Percentiles rank a stretch among this genome's conserved stretches.
These are phyloP conservation scores for Hybognathus amarus DNA, from an alignment of 2,797 vertebrate genomes.

Conservation along the genomic window DNA sequence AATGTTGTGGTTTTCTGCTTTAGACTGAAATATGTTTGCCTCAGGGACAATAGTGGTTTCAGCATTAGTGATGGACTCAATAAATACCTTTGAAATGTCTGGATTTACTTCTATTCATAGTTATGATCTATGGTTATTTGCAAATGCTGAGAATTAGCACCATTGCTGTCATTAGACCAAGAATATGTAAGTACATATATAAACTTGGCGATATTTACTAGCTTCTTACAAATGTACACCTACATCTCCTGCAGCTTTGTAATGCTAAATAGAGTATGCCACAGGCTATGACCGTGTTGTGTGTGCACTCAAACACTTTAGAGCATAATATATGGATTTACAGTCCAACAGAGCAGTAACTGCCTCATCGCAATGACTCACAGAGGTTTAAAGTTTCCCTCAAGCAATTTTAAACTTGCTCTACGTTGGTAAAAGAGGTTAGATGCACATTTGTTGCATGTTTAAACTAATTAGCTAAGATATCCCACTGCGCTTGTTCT, in stretches of 20 bases:
- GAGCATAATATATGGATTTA: conserved; percentile 51
- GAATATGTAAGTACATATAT: neutral
- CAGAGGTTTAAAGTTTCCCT: conserved; percentile 43
- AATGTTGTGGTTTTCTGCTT: neutral
- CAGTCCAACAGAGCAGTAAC: conserved; percentile 42
- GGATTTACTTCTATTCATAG: neutral
- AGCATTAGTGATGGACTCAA: neutral
- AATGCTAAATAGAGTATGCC: conserved; percentile 20
- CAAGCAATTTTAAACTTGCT: conserved; percentile 48
- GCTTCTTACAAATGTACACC: neutral
- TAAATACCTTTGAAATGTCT: neutral
- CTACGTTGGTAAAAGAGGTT: conserved; percentile 70
- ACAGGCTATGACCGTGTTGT: neutral
- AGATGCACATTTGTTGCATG: conserved; percentile 61
- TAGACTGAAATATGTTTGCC: neutral
- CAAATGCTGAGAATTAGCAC: neutral
- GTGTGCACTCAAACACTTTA: conserved; percentile 35
- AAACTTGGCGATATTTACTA: neutral
- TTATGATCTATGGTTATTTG: neutral
- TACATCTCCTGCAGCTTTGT: conserved; percentile 14
- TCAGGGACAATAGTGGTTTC: neutral
- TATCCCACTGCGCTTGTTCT: conserved; percentile 70
- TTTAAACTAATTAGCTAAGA: conserved; percentile 75
- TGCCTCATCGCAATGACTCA: conserved; percentile 48
- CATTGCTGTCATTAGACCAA: neutral